Evolutionary conservation across 2,113 vertebrate genomes (phyloP), one percentile per base, ranked within the genome.

Genomic region (Emberiza fucata): DNA sequence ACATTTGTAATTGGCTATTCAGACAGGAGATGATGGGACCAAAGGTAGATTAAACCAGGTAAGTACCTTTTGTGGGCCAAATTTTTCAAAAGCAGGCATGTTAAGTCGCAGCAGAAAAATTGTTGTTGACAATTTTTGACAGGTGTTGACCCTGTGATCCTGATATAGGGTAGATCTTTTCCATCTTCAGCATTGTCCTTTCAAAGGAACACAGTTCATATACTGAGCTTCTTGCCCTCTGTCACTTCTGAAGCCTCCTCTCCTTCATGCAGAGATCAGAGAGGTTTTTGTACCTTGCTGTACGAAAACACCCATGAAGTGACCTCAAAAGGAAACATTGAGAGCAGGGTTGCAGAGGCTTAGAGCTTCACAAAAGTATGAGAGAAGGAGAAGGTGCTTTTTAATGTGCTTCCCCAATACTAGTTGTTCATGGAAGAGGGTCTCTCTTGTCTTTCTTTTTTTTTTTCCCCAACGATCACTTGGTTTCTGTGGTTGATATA

Each of bases 231-330:
- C 84, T 82, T 87, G 78, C 75, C 78, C 90, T 86, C 90, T 92
- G 86, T 86, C 50, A 73, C 79, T 92, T 96, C 82, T 88, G 85
- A 97, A 87, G 71, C 47, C 29, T 95, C 42, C 33, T n/a, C 66
- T 92, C 75, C 91, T 86, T 95, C 94, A 54, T 82, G 84, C 66
- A 69, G 75, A 89, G 87, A 95, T 95, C 90, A 95, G 84, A 95
- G 78, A 77, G 47, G 76, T 80, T 95, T 95, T 95, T 94, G 59
- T 92, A 95, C 81, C 84, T 95, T 79, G 78, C 50, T 61, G 73
- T 80, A 88, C 13, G 81, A 90, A 97, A 91, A 95, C 66, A 95
- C 84, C 84, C 84, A 80, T 91, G 81, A 94, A 95, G 89, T 94
- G 89, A 95, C 95, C 91, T 95, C 85, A 87, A 96, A 96, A 82